phyloP scores from a whole-genome alignment of 2,888 invertebrate genomes.

The Cynaeus angustus region DNA sequence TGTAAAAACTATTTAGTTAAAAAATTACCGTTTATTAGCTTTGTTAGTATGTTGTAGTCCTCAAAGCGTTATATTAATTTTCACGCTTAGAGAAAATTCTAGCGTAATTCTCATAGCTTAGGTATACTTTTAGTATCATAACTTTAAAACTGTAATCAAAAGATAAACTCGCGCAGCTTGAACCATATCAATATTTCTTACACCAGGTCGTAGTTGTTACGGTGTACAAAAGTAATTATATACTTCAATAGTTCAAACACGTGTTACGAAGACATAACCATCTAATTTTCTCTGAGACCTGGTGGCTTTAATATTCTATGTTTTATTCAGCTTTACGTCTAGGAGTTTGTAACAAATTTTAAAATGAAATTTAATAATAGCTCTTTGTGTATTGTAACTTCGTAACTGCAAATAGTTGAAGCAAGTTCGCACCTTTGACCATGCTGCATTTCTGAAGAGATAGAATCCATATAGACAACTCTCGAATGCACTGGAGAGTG shows the following conservation, averaged over 20 bases:
- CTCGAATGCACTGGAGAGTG: background rate
- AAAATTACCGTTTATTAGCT: conserved; percentile 1
- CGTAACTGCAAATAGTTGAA: background rate
- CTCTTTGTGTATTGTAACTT: background rate
- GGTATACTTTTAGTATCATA: too few relatives aligned
- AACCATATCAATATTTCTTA: too few relatives aligned
- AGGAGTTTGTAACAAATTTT: background rate
- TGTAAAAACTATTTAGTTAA: background rate
- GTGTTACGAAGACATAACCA: background rate
- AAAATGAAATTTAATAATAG: background rate
- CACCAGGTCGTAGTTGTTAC: too few relatives aligned
- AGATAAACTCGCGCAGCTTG: background rate
- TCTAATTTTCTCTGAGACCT: background rate
- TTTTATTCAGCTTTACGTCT: background rate
- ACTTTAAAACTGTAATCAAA: background rate
- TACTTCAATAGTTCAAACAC: conserved; percentile 1
- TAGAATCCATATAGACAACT: background rate
- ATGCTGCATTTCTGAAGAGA: background rate
- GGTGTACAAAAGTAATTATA: background rate
- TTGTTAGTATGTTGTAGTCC: background rate
- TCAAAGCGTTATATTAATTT: background rate
- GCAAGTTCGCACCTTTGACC: background rate
- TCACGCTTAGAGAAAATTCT: background rate
- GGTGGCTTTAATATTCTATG: conserved; percentile 1
- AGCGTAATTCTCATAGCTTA: too few relatives aligned